Evolutionary conservation across 1,140 invertebrate genomes (phyloP).

Genomic region (Drosophila pandora): DNA sequence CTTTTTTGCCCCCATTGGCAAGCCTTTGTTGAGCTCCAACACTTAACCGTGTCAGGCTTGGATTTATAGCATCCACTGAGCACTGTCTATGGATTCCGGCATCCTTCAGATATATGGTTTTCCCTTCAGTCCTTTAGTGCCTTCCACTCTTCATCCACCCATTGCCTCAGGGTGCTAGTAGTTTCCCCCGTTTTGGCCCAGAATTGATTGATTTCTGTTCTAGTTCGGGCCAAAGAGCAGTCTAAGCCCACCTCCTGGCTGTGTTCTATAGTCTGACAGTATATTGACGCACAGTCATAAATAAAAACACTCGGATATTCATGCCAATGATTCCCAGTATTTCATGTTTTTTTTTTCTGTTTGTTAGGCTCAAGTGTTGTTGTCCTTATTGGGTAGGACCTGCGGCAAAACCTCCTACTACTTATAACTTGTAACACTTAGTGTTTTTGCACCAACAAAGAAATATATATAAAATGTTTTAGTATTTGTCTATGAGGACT

Average conservation of each 20-base stretch:
- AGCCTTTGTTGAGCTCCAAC: constrained; percentile 52
- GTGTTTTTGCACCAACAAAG: constrained; percentile 43
- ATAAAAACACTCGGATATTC: constrained; percentile 81
- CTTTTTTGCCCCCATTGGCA: neutral
- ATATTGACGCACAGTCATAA: constrained; percentile 73
- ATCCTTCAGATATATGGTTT: constrained; percentile 22
- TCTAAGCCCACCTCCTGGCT: constrained; percentile 11
- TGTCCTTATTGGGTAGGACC: constrained; percentile 61
- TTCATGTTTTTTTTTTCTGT: constrained; percentile 9
- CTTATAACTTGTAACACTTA: constrained; percentile 72
- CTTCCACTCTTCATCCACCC: no score
- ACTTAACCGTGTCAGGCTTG: constrained; percentile 51
- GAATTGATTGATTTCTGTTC: constrained; percentile 73
- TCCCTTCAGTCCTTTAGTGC: neutral
- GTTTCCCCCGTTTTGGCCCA: constrained; percentile 28
- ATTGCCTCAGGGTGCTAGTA: constrained; percentile 6
- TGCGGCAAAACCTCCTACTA: constrained; percentile 64
- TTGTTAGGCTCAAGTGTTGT: constrained; percentile 3
- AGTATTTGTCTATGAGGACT: no score
- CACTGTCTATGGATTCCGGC: constrained; percentile 15
- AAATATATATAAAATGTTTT: neutral
- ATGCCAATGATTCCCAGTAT: constrained; percentile 56
- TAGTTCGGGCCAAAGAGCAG: constrained; percentile 58
- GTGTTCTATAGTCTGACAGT: constrained; percentile 16
- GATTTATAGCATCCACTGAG: constrained; percentile 49